A percentile compares a stretch with the other conserved stretches of the same genome.
These are phyloP conservation scores for Nomada flava DNA, from an alignment of 2,888 invertebrate genomes.

Conservation along the genomic window DNA sequence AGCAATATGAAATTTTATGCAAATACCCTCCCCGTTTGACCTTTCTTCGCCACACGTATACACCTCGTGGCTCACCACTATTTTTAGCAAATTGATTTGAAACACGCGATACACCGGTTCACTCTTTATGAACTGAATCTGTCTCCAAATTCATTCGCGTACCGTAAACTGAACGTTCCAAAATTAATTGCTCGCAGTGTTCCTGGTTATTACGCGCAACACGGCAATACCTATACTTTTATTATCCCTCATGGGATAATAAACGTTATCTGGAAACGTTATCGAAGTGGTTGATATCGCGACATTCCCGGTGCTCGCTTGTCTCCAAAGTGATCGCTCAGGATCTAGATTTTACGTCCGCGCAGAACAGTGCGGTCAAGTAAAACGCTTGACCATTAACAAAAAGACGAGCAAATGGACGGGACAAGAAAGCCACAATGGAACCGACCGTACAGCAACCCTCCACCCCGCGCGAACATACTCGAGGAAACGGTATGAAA, in stretches of 20 bases:
- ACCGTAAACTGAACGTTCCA: neutral
- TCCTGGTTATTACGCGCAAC: neutral
- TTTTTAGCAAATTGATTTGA: neutral
- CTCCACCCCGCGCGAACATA: neutral
- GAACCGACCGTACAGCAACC: neutral
- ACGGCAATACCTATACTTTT: neutral
- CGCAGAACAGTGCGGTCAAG: neutral
- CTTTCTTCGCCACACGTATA: neutral
- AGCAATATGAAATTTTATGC: slow-evolving; percentile 19
- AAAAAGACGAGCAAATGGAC: neutral
- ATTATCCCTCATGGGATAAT: neutral
- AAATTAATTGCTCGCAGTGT: neutral
- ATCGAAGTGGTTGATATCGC: neutral
- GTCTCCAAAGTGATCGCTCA: slow-evolving; percentile 4
- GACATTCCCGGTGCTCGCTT: neutral
- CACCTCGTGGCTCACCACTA: neutral
- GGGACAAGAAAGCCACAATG: neutral
- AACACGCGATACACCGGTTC: neutral
- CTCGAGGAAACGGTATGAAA: neutral
- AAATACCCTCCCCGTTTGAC: neutral
- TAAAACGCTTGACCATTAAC: neutral
- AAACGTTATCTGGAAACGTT: neutral
- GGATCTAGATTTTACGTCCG: slow-evolving; percentile 10
- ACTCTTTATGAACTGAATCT: neutral
- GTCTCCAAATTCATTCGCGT: neutral